Evolutionary conservation across 2,113 vertebrate species (phyloP).

Genomic region (Alces alces): DNA sequence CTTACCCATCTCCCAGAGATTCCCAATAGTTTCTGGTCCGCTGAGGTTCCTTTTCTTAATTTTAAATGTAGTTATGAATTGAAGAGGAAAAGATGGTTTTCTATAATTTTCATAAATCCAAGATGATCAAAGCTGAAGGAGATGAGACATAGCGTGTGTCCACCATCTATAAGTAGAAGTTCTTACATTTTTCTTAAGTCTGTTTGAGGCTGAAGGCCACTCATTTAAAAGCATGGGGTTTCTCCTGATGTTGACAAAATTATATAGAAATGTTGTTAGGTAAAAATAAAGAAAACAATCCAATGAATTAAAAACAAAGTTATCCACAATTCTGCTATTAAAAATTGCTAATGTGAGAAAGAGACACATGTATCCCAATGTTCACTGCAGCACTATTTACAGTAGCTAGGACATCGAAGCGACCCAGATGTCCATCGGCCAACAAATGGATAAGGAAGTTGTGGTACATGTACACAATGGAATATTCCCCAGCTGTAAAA

Average conservation of each 20-base stretch:
- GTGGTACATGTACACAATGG: neutral
- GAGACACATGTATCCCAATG: neutral
- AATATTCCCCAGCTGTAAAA: neutral
- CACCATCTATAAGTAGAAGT: neutral
- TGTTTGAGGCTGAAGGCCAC: neutral
- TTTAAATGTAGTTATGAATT: neutral
- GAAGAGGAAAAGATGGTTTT: neutral
- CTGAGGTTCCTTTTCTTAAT: neutral
- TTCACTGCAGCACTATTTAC: neutral
- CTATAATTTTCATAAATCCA: neutral
- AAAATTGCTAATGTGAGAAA: neutral
- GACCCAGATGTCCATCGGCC: neutral
- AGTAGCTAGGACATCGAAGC: neutral
- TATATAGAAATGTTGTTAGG: neutral
- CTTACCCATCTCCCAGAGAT: neutral
- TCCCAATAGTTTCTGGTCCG: neutral
- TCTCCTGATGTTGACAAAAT: neutral
- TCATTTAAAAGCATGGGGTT: neutral
- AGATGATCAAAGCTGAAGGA: neutral
- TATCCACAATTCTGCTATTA: neutral
- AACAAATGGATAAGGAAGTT: neutral
- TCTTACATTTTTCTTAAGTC: neutral
- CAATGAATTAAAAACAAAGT: neutral
- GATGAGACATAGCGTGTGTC: neutral
- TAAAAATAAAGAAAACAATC: constrained; percentile 1